Conservation (phyloP, 2,888 invertebrate genomes). For the Athrips mouffetella region DNA sequence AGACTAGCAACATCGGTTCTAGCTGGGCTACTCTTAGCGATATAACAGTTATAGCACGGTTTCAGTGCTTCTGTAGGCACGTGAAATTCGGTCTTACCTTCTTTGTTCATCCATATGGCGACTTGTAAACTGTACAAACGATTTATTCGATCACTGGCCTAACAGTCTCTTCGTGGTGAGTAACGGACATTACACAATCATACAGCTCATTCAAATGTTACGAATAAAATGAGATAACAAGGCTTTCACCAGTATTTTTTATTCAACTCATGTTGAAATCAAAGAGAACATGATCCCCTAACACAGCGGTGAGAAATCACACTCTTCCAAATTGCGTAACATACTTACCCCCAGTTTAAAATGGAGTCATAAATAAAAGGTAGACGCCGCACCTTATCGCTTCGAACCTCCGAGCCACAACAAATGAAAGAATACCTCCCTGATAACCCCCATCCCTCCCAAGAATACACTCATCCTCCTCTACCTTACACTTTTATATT, state of each 20-base stretch:
- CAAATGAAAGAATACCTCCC: conserved; percentile 64
- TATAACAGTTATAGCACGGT: too few relatives aligned
- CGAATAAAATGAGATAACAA: neutral
- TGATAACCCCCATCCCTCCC: conserved; percentile 28
- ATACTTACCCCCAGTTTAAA: conserved; percentile 68
- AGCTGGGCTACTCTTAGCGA: too few relatives aligned
- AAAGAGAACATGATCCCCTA: conserved; percentile 26
- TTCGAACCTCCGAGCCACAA: conserved; percentile 45
- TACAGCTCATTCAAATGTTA: neutral
- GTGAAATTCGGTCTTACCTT: too few relatives aligned
- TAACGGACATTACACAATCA: neutral
- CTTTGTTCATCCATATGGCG: too few relatives aligned
- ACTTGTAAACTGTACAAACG: too few relatives aligned
- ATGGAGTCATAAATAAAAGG: conserved; percentile 76
- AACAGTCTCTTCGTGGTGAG: too few relatives aligned
- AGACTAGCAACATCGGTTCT: too few relatives aligned
- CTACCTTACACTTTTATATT: conserved; percentile 20
- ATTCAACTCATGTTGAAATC: conserved; percentile 6
- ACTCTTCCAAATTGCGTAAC: conserved; percentile 58
- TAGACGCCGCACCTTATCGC: conserved; percentile 70
- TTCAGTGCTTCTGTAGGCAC: too few relatives aligned
- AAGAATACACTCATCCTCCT: conserved; percentile 25
- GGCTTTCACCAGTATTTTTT: neutral
- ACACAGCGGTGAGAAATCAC: conserved; percentile 46
- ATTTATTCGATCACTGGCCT: too few relatives aligned